phyloP scores from a whole-genome alignment of 2,888 invertebrate species.

The Leucophenga montana region DNA sequence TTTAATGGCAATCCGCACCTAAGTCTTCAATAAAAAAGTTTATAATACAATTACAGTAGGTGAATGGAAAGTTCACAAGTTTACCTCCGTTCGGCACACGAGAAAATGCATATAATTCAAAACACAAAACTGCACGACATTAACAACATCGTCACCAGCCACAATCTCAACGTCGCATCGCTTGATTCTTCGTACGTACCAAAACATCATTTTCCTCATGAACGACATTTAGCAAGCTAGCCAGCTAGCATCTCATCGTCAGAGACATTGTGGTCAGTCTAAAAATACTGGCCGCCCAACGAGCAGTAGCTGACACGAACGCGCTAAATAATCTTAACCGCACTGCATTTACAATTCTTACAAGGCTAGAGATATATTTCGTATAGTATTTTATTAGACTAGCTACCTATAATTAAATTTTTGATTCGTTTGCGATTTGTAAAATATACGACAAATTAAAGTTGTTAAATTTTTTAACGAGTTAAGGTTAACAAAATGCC shows the following conservation, averaged over 20 bases:
- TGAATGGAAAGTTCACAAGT: neutral
- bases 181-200: neutral
- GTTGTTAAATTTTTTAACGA: neutral
- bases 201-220: no score
- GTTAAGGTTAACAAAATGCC: constrained; percentile 61
- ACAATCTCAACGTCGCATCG: constrained; percentile 35
- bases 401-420: no score
- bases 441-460: neutral
- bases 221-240: constrained; percentile 31
- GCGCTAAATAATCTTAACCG: constrained; percentile 6
- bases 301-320: constrained; percentile 43
- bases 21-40: neutral
- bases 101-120: constrained; percentile 52
- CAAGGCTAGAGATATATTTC: constrained; percentile 7
- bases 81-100: neutral
- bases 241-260: constrained; percentile 45
- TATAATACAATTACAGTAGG: neutral
- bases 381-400: no score
- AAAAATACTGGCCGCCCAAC: constrained; percentile 66
- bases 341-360: neutral
- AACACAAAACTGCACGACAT: constrained; percentile 41
- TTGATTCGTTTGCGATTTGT: neutral
- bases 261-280: constrained; percentile 62
- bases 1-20: no score
- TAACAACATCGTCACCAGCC: constrained; percentile 14